phyloP scores from a whole-genome alignment of 2,113 vertebrate species.

The Neolamprologus variostigma region DNA sequence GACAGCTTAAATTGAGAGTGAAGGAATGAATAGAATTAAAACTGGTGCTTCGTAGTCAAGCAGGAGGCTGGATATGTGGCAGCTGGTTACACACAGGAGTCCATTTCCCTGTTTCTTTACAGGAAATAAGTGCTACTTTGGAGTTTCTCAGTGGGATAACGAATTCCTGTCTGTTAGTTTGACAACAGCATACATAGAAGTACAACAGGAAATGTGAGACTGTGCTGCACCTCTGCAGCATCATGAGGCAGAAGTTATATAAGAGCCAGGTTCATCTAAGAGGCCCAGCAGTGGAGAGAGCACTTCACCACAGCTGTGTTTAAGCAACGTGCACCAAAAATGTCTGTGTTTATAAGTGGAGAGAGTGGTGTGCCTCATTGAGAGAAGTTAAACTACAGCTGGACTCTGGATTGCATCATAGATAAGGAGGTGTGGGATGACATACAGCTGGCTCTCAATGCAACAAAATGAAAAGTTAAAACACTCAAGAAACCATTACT shows the following conservation, averaged over 20 bases:
- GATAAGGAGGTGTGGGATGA: background rate
- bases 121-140: background rate
- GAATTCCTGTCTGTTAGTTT: background rate
- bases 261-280: background rate
- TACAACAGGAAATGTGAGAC: background rate
- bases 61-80: background rate
- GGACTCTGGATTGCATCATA: background rate
- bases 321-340: background rate
- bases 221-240: background rate
- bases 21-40: constrained; percentile 11
- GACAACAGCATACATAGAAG: background rate
- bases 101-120: background rate
- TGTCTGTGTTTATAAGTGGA: constrained; percentile 5
- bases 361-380: background rate
- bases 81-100: background rate
- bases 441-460: background rate
- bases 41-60: background rate
- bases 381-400: constrained; percentile 3
- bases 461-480: background rate
- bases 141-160: background rate
- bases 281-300: background rate
- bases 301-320: constrained; percentile 33
- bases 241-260: background rate
- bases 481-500: background rate
- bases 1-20: constrained; percentile 3